Percentiles rank a stretch among this genome's conserved stretches.
Conservation (phyloP, 2,113 vertebrate species). For the Dryoscopus gambensis region DNA sequence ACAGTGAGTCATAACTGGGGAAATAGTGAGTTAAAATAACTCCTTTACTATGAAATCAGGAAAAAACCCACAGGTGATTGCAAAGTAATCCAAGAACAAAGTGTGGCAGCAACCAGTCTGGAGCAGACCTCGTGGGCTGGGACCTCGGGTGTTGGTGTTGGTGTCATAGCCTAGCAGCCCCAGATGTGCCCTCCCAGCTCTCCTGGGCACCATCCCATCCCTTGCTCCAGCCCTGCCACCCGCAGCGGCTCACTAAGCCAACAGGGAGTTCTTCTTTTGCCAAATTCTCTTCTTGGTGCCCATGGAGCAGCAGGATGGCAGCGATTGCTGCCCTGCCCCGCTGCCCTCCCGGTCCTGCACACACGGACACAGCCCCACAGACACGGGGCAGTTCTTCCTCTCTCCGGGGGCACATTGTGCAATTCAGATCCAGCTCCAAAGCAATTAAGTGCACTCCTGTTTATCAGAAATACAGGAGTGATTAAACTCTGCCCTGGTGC, state of each 20-base stretch:
- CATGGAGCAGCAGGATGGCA: not conserved
- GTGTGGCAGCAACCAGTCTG: not conserved
- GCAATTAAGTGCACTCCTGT: not conserved
- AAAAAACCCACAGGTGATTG: not conserved
- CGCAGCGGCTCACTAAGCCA: not conserved
- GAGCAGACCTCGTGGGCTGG: not conserved
- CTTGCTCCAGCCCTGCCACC: not conserved
- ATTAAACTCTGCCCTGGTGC: not conserved
- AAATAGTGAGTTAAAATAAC: not conserved
- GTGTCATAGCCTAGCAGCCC: not conserved
- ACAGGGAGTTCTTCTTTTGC: not conserved
- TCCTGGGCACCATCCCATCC: not conserved
- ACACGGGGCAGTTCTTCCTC: rapidly evolving
- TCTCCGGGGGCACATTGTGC: no score
- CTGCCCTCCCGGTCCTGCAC: rapidly evolving
- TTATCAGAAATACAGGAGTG: not conserved
- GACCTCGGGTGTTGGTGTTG: not conserved
- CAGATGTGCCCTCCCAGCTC: rapidly evolving
- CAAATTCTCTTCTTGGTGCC: not conserved
- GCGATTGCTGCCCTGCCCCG: rapidly evolving
- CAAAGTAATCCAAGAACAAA: not conserved
- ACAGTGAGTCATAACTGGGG: not conserved
- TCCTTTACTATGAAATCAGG: not conserved
- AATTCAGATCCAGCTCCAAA: not conserved
- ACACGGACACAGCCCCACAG: rapidly evolving